phyloP scores from a whole-genome alignment of 1,140 invertebrate species.

The Trichogramma pretiosum region DNA sequence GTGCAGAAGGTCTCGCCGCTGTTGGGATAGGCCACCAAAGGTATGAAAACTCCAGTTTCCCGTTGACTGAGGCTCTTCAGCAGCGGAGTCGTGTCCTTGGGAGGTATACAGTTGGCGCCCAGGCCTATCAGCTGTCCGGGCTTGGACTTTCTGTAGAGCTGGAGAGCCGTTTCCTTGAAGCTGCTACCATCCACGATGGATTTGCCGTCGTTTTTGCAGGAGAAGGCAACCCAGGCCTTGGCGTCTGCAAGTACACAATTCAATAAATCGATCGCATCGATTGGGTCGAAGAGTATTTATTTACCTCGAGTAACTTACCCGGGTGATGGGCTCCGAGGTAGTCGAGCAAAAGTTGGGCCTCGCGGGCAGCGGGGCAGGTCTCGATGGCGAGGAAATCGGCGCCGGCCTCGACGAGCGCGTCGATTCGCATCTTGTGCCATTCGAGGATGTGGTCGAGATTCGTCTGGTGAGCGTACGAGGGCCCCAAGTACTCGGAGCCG shows the following conservation, averaged over 20 bases:
- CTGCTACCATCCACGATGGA: conserved; percentile 65
- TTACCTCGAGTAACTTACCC: too few species aligned
- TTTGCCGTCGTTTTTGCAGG: conserved; percentile 61
- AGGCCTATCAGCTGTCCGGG: conserved; percentile 65
- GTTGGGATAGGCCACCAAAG: conserved; percentile 66
- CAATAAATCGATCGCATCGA: too few species aligned
- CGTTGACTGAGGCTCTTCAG: conserved; percentile 42
- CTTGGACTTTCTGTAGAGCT: too few species aligned
- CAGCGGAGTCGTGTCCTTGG: conserved; percentile 49
- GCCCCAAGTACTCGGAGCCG: conserved; percentile 82
- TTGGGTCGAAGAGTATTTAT: too few species aligned
- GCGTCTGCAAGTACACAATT: conserved; percentile 61
- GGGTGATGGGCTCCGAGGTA: too few species aligned
- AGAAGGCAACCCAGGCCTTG: conserved; percentile 79
- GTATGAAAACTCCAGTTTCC: conserved; percentile 12
- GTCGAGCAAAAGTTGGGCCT: conserved; percentile 74
- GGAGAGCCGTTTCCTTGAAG: conserved; percentile 51
- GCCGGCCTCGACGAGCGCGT: conserved; percentile 64
- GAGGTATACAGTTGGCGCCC: conserved; percentile 78
- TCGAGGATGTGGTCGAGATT: conserved; percentile 57
- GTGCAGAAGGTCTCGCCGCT: conserved; percentile 51
- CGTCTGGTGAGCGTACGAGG: conserved; percentile 63
- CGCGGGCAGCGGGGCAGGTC: conserved; percentile 74
- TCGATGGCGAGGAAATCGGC: conserved; percentile 80
- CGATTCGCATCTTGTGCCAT: conserved; percentile 72